Conservation (phyloP, 2,113 vertebrate genomes). For the Scartelaos histophorus region DNA sequence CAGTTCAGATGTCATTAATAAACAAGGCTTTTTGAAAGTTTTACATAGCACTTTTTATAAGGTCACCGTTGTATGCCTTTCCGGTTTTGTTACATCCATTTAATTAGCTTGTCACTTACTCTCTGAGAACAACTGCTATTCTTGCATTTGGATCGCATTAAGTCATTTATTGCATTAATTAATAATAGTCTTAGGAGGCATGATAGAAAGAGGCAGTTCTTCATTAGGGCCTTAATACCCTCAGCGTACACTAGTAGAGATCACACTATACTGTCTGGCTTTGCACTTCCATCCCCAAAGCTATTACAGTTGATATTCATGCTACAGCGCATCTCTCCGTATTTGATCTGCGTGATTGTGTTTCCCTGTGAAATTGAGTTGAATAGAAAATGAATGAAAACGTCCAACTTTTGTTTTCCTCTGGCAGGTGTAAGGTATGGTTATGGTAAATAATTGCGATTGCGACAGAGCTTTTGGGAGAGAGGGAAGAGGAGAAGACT, state of each 20-base stretch:
- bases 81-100: slow-evolving; percentile 19
- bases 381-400: slow-evolving; percentile 56
- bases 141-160: slow-evolving; percentile 25
- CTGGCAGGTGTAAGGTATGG: slow-evolving; percentile 34
- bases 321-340: slow-evolving; percentile 53
- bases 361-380: slow-evolving; percentile 54
- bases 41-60: background rate
- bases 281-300: slow-evolving; percentile 47
- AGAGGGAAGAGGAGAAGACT: slow-evolving; percentile 38
- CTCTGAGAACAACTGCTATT: background rate
- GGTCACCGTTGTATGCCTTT: background rate
- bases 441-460: slow-evolving; percentile 68
- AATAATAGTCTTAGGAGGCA: slow-evolving; percentile 29
- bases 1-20: slow-evolving; percentile 11
- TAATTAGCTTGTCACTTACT: slow-evolving; percentile 33
- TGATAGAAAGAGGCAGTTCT: slow-evolving; percentile 31
- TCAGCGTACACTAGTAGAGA: slow-evolving; percentile 26
- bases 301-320: slow-evolving; percentile 65
- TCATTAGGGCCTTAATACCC: slow-evolving; percentile 46
- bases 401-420: slow-evolving; percentile 57
- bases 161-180: slow-evolving; percentile 29
- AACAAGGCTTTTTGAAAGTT: slow-evolving; percentile 10
- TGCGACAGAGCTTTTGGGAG: slow-evolving; percentile 25
- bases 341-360: slow-evolving; percentile 56
- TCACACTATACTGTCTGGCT: slow-evolving; percentile 40